Evolutionary conservation across 2,797 vertebrate species (phyloP).

Genomic region (Varecia variegata): DNA sequence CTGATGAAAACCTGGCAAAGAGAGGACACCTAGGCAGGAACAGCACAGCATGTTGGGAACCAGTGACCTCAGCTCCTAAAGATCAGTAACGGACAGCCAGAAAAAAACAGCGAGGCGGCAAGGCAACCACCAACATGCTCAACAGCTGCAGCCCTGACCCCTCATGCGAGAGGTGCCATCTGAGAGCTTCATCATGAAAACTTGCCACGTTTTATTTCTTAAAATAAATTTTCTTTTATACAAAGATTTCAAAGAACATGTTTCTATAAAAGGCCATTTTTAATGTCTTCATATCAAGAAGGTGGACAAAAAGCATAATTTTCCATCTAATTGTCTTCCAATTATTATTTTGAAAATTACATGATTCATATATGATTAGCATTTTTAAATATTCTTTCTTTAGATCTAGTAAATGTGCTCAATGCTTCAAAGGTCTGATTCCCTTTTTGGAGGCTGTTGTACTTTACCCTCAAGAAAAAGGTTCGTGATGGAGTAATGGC

Average conservation of each 20-base stretch:
- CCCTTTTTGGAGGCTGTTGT: not conserved
- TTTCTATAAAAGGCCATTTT: not conserved
- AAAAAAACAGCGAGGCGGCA: not conserved
- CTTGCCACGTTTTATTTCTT: not conserved
- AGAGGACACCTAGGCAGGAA: not conserved
- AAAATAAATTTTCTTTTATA: constrained; percentile 3
- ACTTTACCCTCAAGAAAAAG: not conserved
- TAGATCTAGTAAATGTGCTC: not conserved
- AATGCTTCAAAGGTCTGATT: not conserved
- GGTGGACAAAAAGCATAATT: not conserved
- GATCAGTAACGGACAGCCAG: constrained; percentile 58
- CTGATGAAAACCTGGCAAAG: not conserved
- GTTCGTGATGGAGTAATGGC: constrained; percentile 48
- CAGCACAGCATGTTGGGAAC: not conserved
- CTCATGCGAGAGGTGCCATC: not conserved
- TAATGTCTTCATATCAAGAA: not conserved
- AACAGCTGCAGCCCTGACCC: constrained; percentile 13
- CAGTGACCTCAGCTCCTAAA: constrained; percentile 49
- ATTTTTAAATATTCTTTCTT: constrained; percentile 34
- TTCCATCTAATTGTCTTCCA: not conserved
- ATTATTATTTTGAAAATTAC: constrained; percentile 5
- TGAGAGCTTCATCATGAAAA: not conserved
- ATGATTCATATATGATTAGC: not conserved
- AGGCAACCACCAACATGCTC: not conserved
- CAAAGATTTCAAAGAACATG: not conserved